These are phyloP conservation scores for Exocentrus adspersus DNA, from an alignment of 2,888 invertebrate genomes.

Conservation along the genomic window DNA sequence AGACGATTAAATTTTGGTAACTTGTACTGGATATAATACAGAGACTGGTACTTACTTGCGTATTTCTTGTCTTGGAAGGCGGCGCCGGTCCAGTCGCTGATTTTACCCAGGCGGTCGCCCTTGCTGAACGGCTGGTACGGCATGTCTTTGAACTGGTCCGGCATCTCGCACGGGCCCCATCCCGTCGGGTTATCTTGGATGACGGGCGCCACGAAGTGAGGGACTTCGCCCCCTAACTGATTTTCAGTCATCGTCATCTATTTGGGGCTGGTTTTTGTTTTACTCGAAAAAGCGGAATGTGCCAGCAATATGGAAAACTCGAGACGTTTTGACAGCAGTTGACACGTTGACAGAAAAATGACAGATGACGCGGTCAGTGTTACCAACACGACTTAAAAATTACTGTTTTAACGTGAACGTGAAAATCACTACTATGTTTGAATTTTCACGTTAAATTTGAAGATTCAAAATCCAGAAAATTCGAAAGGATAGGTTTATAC, in stretches of 20 bases:
- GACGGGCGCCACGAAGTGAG: constrained; percentile 76
- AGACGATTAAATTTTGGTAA: constrained; percentile 40
- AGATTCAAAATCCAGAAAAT: too few species aligned
- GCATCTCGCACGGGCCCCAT: constrained; percentile 97
- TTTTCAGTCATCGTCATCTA: constrained; percentile 56
- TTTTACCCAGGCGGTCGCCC: constrained; percentile 97
- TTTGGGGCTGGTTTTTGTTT: background rate
- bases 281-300: background rate
- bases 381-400: too few species aligned
- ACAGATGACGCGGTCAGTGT: background rate
- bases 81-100: constrained; percentile 98
- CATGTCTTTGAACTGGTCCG: constrained; percentile 94
- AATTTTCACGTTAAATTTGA: too few species aligned
- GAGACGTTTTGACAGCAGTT: too few species aligned
- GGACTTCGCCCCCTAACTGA: constrained; percentile 67
- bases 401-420: too few species aligned
- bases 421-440: too few species aligned
- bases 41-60: constrained; percentile 76
- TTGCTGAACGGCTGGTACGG: constrained; percentile 99
- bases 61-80: constrained; percentile 94
- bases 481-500: background rate
- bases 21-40: too few species aligned
- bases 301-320: background rate
- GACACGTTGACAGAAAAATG: background rate
- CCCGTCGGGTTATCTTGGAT: constrained; percentile 89